phyloP scores from a whole-genome alignment of 2,888 invertebrate species.

The Drosophila formosana region DNA sequence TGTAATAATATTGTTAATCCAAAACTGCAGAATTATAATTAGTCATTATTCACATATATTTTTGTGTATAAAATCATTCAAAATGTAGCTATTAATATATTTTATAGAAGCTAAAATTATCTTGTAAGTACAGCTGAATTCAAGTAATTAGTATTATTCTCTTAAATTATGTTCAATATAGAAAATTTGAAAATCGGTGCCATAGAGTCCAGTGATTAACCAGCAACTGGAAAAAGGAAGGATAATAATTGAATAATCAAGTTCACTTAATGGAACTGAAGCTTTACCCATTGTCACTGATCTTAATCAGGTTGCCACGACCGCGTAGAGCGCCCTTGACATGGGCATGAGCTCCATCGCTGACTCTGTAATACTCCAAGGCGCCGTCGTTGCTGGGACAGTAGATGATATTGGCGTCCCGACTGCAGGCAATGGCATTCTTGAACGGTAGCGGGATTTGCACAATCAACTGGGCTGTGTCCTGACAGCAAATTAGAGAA shows the following conservation, averaged over 20 bases:
- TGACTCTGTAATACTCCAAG: constrained; percentile 81
- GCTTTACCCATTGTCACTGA: constrained; percentile 83
- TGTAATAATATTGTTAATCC: background rate
- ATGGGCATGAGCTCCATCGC: constrained; percentile 71
- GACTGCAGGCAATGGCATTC: constrained; percentile 80
- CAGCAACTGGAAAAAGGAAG: constrained; percentile 74
- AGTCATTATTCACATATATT: too few relatives aligned
- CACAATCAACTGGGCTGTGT: constrained; percentile 74
- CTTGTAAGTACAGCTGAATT: too few relatives aligned
- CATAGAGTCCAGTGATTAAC: constrained; percentile 83
- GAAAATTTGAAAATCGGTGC: constrained; percentile 83
- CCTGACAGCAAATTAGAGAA: constrained; percentile 54
- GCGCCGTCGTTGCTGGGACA: constrained; percentile 82
- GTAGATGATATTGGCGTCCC: constrained; percentile 79
- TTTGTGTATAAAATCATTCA: too few relatives aligned
- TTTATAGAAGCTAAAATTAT: too few relatives aligned
- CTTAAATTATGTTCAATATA: constrained; percentile 45
- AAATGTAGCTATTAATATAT: too few relatives aligned
- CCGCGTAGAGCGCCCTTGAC: constrained; percentile 81
- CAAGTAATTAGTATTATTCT: constrained; percentile 2
- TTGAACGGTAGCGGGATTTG: constrained; percentile 84
- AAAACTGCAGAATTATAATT: background rate
- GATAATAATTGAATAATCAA: background rate
- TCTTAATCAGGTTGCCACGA: constrained; percentile 81
- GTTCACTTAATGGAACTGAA: background rate